phyloP scores from a whole-genome alignment of 2,888 invertebrate genomes.

The Geotrupes spiniger region DNA sequence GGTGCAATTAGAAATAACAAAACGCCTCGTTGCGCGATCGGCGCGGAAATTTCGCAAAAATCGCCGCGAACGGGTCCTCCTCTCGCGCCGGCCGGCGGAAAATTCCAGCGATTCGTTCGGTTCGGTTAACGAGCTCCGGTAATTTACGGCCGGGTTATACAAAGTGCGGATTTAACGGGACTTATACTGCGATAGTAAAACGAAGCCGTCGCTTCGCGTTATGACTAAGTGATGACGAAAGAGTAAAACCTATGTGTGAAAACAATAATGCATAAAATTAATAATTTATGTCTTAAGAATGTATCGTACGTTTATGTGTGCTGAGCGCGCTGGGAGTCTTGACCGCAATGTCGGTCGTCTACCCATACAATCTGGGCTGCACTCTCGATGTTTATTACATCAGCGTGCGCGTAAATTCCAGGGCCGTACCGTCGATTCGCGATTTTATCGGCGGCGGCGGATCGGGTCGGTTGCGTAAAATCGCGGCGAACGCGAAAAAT shows the following conservation, averaged over 20 bases:
- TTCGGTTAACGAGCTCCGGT: too few relatives aligned
- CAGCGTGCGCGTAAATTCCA: constrained; percentile 21
- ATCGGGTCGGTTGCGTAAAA: too few relatives aligned
- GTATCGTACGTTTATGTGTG: constrained; percentile 5
- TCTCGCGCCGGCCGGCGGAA: too few relatives aligned
- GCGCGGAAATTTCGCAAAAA: too few relatives aligned
- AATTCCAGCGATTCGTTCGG: too few relatives aligned
- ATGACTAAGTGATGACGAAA: background rate
- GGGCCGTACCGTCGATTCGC: constrained; percentile 18
- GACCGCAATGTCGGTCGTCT: constrained; percentile 45
- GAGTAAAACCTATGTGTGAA: constrained; percentile 2
- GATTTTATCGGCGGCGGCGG: background rate
- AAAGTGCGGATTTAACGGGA: too few relatives aligned
- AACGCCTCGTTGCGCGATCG: too few relatives aligned
- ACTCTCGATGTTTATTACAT: constrained; percentile 34
- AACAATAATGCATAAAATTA: constrained; percentile 5
- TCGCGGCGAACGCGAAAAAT: too few relatives aligned
- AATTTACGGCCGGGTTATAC: too few relatives aligned
- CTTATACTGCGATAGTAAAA: too few relatives aligned
- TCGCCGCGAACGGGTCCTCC: too few relatives aligned
- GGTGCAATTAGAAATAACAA: constrained; percentile 1
- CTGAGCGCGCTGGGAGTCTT: constrained; percentile 38
- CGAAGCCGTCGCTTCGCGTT: too few relatives aligned
- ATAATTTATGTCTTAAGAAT: constrained; percentile 8
- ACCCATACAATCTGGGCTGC: constrained; percentile 37